Percentiles rank a stretch among this genome's conserved stretches.
phyloP scores from a whole-genome alignment of 2,888 invertebrate genomes.

The Blomia tropicalis region DNA sequence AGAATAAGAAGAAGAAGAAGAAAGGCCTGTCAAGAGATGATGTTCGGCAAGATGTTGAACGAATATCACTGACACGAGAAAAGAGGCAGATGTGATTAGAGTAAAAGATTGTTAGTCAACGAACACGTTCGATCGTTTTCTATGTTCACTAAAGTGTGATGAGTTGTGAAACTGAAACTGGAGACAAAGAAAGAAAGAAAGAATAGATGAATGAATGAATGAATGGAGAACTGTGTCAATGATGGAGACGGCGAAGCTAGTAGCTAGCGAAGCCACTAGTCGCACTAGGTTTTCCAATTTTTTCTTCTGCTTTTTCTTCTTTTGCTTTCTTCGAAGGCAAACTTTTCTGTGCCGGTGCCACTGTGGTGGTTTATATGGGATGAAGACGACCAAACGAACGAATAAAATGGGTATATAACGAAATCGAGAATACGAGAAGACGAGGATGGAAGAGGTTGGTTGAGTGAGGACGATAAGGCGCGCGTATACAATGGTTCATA shows the following conservation, averaged over 20 bases:
- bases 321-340: too few relatives aligned
- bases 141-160: neutral
- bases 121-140: neutral
- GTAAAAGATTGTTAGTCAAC: neutral
- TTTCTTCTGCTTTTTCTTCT: too few relatives aligned
- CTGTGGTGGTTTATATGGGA: neutral
- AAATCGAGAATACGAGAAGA: too few relatives aligned
- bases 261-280: neutral
- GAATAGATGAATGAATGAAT: too few relatives aligned
- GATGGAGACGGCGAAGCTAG: too few relatives aligned
- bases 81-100: slow-evolving; percentile 2
- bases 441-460: too few relatives aligned
- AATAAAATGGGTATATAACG: neutral
- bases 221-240: slow-evolving; percentile 14
- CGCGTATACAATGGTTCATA: neutral
- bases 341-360: neutral
- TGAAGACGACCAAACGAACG: neutral
- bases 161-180: slow-evolving; percentile 7
- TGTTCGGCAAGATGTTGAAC: neutral
- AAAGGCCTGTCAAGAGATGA: neutral
- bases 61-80: slow-evolving; percentile 9
- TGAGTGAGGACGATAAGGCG: neutral
- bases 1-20: too few relatives aligned
- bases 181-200: too few relatives aligned
- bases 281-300: neutral